These are phyloP conservation scores for Anguilla anguilla DNA, from an alignment of 2,797 vertebrate genomes.

Conservation along the genomic window DNA sequence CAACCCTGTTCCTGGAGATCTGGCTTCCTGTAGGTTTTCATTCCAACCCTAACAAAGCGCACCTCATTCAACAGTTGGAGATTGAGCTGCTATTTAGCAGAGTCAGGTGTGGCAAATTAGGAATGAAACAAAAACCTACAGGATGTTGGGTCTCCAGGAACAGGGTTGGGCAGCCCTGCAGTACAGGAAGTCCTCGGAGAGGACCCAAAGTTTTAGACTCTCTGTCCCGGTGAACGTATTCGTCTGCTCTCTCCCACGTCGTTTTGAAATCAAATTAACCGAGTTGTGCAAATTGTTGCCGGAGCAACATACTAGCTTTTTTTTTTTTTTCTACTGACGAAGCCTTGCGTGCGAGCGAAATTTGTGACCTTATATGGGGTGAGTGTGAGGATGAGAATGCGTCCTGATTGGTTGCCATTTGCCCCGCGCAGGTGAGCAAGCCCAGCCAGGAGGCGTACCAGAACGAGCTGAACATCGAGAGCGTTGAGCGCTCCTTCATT, in stretches of 20 bases:
- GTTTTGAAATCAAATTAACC: background rate
- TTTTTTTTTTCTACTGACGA: background rate
- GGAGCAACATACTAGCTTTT: background rate
- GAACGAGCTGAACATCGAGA: slow-evolving; percentile 98
- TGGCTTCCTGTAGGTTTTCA: too few relatives aligned
- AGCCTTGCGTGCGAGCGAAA: background rate
- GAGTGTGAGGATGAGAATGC: background rate
- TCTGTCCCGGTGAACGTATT: background rate
- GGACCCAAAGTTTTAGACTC: background rate
- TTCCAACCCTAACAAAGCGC: too few relatives aligned
- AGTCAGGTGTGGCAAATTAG: too few relatives aligned
- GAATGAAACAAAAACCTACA: too few relatives aligned
- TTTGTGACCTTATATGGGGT: background rate
- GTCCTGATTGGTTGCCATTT: slow-evolving; percentile 14
- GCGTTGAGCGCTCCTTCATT: slow-evolving; percentile 96
- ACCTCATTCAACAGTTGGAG: too few relatives aligned
- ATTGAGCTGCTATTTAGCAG: too few relatives aligned
- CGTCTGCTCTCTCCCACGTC: background rate
- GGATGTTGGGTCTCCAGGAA: too few relatives aligned
- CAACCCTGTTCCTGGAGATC: background rate
- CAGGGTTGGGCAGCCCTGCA: background rate
- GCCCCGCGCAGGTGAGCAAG: slow-evolving; percentile 85
- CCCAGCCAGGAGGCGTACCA: slow-evolving; percentile 97
- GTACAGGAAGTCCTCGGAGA: background rate
- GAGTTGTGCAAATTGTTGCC: background rate